Base-by-base conservation (phyloP, 1,140 invertebrate genomes). In the Heterodera carotae region DNA sequence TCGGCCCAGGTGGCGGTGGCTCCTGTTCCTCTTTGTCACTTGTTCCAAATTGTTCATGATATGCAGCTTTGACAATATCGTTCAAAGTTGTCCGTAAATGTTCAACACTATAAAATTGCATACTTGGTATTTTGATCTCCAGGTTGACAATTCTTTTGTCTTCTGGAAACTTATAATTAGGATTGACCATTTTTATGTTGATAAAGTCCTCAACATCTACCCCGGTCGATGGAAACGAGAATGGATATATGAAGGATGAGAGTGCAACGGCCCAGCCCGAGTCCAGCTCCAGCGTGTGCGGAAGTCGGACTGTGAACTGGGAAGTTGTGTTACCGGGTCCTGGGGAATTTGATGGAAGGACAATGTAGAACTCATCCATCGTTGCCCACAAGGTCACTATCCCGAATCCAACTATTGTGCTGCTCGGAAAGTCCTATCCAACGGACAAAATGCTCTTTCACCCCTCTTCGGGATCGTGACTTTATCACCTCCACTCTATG, bases 211-310 rank as follows among this genome's bases (percentile, higher is more conserved):
- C 62, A 25, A 31, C n/a, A 22, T 66, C 62, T 0, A 27, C 22
- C 7, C 53, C 27, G 34, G 64, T 39, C n/a, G 62, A 29, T 5
- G 71, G n/a, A 25, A 76, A 76, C 0, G 75, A 76, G 27, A 31
- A 73, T 15, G 75, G 75, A 67, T 69, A 76, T 2, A 76, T 76
- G 10, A 76, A 76, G 4, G 59, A 33, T 29, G 75, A 76, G 1
- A 76, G 10, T 27, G 75, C 75, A 12, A 76, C 75, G n/a, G 75
- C 56, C 75, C 75, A 76, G 15, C 33, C 48, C 10, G 66, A 48
- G n/a, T 76, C 75, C 25, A 76, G 33, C 12, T 76, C 75, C 15
- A 76, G 29, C 0, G 64, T 76, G n/a, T 76, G 33, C 27, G 75
- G 75, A 33, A 76, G n/a, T 31, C 75, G 15, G 0, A 56, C 48